Evolutionary conservation across 1,140 invertebrate species (phyloP), one percentile per base, ranked within the genome.

Genomic region (Dysdera silvatica): DNA sequence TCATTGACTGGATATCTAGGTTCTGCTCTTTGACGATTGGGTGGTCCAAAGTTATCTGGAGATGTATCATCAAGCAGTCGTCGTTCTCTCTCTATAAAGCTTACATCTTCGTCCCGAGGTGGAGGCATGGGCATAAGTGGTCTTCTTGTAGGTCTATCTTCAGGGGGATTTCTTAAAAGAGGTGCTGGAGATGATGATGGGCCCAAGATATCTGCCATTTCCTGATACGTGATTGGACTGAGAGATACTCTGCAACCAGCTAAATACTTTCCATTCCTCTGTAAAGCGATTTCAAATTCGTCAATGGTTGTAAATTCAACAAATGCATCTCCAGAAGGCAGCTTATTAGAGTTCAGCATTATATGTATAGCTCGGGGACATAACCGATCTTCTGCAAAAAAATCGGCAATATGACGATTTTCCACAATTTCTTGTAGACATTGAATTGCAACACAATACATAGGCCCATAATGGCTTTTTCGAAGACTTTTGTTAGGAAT

Each of bases 241-340:
- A 94, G 81, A 0, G 79, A 80, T 1, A 93, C 77, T 0, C 81
- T 67, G 32, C 70, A 41, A 12, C 48, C 35, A 10, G 84, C 87
- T 6, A 90, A 76, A 18, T 80, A 79, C 0, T 81, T 69, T 0
- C 84, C 83, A 72, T 91, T 84, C 71, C 89, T 90, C 0, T 80
- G 75, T 8, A 83, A 73, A 0, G 89, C 90, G 55, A 79, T 76
- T 10, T 82, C 76, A 2, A 87, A 87, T 69, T 92, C 87, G 29
- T 83, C 80, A 0, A 75, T 61, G 16, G 80, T 82, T 10, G 79
- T 75, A 72, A 95, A 94, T 72, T 94, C 89, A 67, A 90, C 88
- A 72, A 89, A 91, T 35, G 88, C 90, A 67, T 91, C 85, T 0
- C 91, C 90, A 0, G 83, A 82, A 0, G 87, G 85, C 62, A 82